Evolutionary conservation across 1,140 invertebrate genomes (phyloP).

Genomic region (Aradophagus sp.): DNA sequence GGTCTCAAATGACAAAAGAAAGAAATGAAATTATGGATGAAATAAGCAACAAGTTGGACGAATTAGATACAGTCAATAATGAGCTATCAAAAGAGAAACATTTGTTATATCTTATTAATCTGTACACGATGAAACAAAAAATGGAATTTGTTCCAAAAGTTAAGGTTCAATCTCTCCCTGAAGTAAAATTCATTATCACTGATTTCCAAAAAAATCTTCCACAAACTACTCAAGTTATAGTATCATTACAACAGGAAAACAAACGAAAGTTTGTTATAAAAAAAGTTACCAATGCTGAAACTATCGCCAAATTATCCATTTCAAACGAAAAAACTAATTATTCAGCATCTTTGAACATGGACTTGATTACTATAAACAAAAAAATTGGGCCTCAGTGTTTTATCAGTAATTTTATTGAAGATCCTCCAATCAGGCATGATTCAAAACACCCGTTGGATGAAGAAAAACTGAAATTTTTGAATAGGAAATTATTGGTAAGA

Average conservation of each 20-base stretch:
- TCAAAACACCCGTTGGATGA: slow-evolving; percentile 22
- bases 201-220: slow-evolving; percentile 61
- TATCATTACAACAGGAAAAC: slow-evolving; percentile 46
- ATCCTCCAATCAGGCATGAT: slow-evolving; percentile 34
- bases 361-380: slow-evolving; percentile 61
- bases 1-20: slow-evolving; percentile 58
- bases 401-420: slow-evolving; percentile 62
- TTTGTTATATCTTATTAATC: slow-evolving; percentile 62
- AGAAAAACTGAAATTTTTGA: slow-evolving; percentile 60
- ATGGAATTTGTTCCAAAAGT: slow-evolving; percentile 54
- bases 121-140: slow-evolving; percentile 60
- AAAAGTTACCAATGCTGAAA: slow-evolving; percentile 51
- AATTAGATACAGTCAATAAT: slow-evolving; percentile 10
- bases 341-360: slow-evolving; percentile 40
- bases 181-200: slow-evolving; percentile 45
- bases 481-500: slow-evolving; percentile 58
- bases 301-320: slow-evolving; percentile 57
- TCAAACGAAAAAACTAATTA: slow-evolving; percentile 23
- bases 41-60: slow-evolving; percentile 55
- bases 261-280: slow-evolving; percentile 60
- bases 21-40: slow-evolving; percentile 53
- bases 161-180: slow-evolving; percentile 44
- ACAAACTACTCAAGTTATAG: slow-evolving; percentile 48
- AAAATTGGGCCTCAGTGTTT: slow-evolving; percentile 64
- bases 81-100: slow-evolving; percentile 43